phyloP scores from a whole-genome alignment of 2,113 vertebrate species.

The pig (Sus scrofa) region DNA sequence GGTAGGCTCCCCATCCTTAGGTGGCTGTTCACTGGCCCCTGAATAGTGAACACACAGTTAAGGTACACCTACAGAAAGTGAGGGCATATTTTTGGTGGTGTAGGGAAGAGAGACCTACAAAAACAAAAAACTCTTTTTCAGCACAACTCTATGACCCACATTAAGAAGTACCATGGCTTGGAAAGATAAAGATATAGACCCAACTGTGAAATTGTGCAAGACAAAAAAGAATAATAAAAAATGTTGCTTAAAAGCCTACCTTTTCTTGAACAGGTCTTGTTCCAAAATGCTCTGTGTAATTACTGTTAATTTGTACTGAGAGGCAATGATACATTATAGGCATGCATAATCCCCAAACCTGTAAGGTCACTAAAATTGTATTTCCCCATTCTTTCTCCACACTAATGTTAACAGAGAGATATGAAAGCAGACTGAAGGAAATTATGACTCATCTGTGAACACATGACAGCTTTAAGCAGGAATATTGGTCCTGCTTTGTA shows the following conservation, averaged over 20 bases:
- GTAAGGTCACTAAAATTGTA: conserved; percentile 29
- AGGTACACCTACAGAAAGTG: conserved; percentile 22
- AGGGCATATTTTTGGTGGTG: background rate
- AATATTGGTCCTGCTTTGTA: conserved; percentile 63
- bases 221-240: conserved; percentile 12
- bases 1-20: background rate
- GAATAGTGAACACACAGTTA: background rate
- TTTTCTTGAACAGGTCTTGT: conserved; percentile 46
- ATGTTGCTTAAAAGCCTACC: background rate
- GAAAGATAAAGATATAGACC: background rate
- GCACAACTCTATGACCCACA: background rate
- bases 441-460: conserved; percentile 55
- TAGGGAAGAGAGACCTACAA: background rate
- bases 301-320: conserved; percentile 11
- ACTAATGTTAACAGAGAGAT: conserved; percentile 36
- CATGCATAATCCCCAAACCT: conserved; percentile 5
- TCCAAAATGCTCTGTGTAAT: conserved; percentile 44
- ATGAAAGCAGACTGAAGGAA: conserved; percentile 49
- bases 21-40: background rate
- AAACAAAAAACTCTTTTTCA: background rate
- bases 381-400: background rate
- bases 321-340: background rate
- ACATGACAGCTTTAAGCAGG: conserved; percentile 50
- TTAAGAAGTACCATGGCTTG: background rate
- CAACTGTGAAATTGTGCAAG: background rate